These are phyloP conservation scores for Drosophila setosimentum DNA, from an alignment of 2,888 invertebrate species.

Conservation along the genomic window DNA sequence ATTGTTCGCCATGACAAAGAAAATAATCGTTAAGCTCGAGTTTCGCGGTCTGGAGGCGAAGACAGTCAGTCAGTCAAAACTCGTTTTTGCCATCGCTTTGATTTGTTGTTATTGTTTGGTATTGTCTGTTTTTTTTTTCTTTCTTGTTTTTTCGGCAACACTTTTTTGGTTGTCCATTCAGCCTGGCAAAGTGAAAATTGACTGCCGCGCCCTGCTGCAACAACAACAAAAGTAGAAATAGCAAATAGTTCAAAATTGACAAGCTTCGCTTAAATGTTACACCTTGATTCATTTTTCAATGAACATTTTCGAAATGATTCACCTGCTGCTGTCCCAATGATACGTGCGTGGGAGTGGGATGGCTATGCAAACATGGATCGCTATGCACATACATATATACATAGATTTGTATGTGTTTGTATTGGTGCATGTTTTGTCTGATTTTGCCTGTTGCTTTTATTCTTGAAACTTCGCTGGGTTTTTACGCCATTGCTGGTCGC, in stretches of 20 bases:
- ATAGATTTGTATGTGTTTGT: constrained; percentile 4
- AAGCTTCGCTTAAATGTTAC: constrained; percentile 19
- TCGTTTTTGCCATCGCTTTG: constrained; percentile 56
- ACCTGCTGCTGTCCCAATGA: constrained; percentile 50
- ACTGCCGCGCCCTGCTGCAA: constrained; percentile 67
- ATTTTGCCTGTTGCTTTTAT: constrained; percentile 58
- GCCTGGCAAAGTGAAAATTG: constrained; percentile 71
- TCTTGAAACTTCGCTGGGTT: constrained; percentile 64
- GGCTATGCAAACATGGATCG: constrained; percentile 44
- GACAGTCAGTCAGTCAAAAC: constrained; percentile 58
- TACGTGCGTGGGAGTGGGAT: constrained; percentile 57
- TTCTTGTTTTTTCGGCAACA: constrained; percentile 59
- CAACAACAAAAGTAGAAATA: constrained; percentile 22
- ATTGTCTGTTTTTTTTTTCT: constrained; percentile 8
- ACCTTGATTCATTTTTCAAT: constrained; percentile 32
- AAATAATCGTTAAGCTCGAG: constrained; percentile 72
- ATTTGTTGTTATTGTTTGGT: constrained; percentile 40
- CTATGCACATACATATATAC: constrained; percentile 19
- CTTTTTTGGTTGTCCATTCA: constrained; percentile 46
- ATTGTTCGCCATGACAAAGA: constrained; percentile 75
- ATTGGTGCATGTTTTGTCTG: constrained; percentile 22
- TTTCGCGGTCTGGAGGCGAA: constrained; percentile 54
- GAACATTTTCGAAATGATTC: constrained; percentile 40
- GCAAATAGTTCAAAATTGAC: constrained; percentile 11
- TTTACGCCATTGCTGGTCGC: constrained; percentile 46